Base-by-base conservation (phyloP, 2,113 vertebrate species). In the Eublepharis macularius region DNA sequence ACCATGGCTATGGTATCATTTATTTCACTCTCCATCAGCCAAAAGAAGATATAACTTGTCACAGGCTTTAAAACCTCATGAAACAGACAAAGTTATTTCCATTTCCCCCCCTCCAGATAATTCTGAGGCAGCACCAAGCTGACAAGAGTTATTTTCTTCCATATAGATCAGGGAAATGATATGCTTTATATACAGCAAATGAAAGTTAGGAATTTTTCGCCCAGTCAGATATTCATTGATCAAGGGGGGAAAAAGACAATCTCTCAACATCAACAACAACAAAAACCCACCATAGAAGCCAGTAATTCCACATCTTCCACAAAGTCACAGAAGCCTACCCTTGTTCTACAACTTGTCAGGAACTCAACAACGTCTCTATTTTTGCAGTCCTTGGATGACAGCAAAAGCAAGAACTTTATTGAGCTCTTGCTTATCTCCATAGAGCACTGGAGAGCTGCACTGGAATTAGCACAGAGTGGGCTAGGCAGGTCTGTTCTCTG, bases 1-100 rank as follows among this genome's bases (percentile, higher is more conserved):
- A 75, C 84, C 75, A 70, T 74, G 41, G 26, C 54, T 81, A 5
- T 13, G 80, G 17, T 14, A 75, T 85, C 24, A 41, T 87, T 88
- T 86, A 6, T 93, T 93, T 88, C 76, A 74, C 45, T 79, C 3
- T 82, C 34, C 17, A 60, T 88, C 70, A 82, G 34, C 63, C 87
- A 79, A 91, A 92, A 90, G 65, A 77, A 89, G 63, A 80, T 84
- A 68, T 73, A 91, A 88, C 80, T 85, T 91, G 80, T 79, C 74
- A 81, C 5, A 72, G 65, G 78, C 26, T 69, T 91, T 14, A n/a
- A 70, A 91, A 76, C 24, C n/a, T 77, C 84, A 39, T 66, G 60
- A 78, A 80, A 73, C 1, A 87, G 36, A 76, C 19, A 81, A 68
- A 32, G 21, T 72, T 81, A 12, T 0, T 65, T 80, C n/a, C 69